Evolutionary conservation across 2,888 invertebrate genomes (phyloP), one percentile per base, ranked within the genome.

Genomic region (Polylopha cassiicola): DNA sequence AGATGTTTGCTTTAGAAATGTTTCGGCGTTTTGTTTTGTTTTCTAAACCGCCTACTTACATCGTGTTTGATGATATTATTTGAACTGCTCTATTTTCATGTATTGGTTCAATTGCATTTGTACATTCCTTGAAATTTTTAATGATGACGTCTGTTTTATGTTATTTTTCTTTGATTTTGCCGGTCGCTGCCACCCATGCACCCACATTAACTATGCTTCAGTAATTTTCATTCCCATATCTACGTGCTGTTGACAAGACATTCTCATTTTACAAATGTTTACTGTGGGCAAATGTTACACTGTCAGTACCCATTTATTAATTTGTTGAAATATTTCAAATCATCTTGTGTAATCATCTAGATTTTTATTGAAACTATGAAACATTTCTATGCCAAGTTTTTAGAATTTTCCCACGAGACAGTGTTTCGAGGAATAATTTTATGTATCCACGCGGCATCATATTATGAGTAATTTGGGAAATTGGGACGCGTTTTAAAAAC

Each of bases 1-100:
- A 50, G 55, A 39, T 67, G 63, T 79, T 78, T 75, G 63, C 44
- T 47, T 53, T 65, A 51, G 53, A 64, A 72, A 76, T 73, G 66
- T 61, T 77, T 76, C 66, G 72, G 71, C n/a, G n/a, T n/a, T n/a
- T 48, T n/a, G 50, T 59, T 77, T 74, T 74, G 63, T 71, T 65
- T 65, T 55, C 7, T 33, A 50, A 55, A 46, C 51, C 62, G 55
- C 53, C 63, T 57, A 68, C 59, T 64, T 63, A 63, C 8, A 15
- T 38, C 24, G 24, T 62, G 60, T 67, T 58, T 59, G 57, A 55
- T 61, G 50, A 50, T 56, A 51, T 56, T 64, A 51, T 73, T 68
- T 63, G 54, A 56, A 59, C 65, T 61, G 59, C 57, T 60, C 55
- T 60, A 57, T 66, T 63, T 31, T 41, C 32, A 41, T 69, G 64